Conservation (phyloP, 1,140 invertebrate genomes). For the Dryas iulia region DNA sequence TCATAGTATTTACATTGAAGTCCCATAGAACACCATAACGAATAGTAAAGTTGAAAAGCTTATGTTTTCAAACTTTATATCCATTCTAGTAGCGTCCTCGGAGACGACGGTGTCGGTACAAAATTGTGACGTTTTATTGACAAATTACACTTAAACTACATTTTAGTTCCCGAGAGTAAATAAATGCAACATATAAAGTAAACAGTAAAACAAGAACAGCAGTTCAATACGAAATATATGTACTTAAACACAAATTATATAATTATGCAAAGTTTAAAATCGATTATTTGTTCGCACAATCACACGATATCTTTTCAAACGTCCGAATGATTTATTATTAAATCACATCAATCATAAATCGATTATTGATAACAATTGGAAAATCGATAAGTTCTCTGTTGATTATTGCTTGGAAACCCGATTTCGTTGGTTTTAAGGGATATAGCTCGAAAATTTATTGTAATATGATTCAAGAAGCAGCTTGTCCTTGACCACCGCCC, state of each 20-base stretch:
- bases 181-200: slow-evolving; percentile 70
- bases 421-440: neutral
- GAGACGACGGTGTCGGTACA: slow-evolving; percentile 7
- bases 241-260: neutral
- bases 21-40: slow-evolving; percentile 27
- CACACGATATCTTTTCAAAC: neutral
- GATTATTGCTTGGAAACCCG: slow-evolving; percentile 9
- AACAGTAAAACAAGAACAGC: slow-evolving; percentile 8
- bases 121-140: slow-evolving; percentile 37
- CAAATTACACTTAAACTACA: slow-evolving; percentile 27
- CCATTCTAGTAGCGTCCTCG: slow-evolving; percentile 1
- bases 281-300: neutral
- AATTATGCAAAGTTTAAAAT: neutral
- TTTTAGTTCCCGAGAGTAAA: slow-evolving; percentile 41
- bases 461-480: slow-evolving; percentile 38
- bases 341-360: neutral
- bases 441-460: neutral
- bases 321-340: neutral
- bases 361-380: slow-evolving; percentile 5
- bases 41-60: slow-evolving; percentile 43
- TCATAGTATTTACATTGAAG: slow-evolving; percentile 52
- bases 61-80: slow-evolving; percentile 43
- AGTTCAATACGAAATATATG: neutral
- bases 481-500: slow-evolving; percentile 42
- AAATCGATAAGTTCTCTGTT: slow-evolving; percentile 15